Base-by-base conservation (phyloP, 1,140 invertebrate genomes). In the Dryas iulia region DNA sequence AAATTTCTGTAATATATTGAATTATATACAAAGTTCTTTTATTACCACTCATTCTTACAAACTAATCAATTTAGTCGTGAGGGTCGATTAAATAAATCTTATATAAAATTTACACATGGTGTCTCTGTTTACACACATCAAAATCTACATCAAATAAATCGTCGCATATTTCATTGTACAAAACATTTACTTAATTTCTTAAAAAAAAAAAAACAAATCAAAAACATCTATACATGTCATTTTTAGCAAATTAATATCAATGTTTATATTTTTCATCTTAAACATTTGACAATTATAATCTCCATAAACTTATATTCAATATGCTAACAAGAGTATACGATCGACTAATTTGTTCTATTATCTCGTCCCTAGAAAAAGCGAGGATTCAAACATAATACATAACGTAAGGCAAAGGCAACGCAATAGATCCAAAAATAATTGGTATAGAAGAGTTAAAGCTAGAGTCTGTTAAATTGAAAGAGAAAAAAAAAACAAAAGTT, bases 11-110 rank as follows among this genome's bases (percentile, higher is more conserved):
- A 87, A 86, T 91, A 90, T 89, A 83, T 77, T 86, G 83, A 89
- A 91, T 79, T 91, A 89, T 91, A 89, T 91, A 91, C 89, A 89
- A 82, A 82, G 81, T 89, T 85, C 68, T 56, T 68, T 78, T 85
- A 82, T 84, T 80, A 84, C 79, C 84, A 89, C 79, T 88, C 86
- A 84, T 66, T 77, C 85, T 87, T 91, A 89, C 61, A 74, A 83
- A 79, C 84, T 90, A 87, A 77, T 83, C 74, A 84, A 85, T 86
- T 78, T 83, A 80, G 85, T 90, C 82, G 89, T 87, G 86, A 87
- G 73, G 72, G 78, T 83, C 79, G 83, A 85, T 87, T 89, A 89
- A 87, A 90, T 86, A 89, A 91, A 89, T 75, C 80, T 85, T 85
- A 89, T 82, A 84, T 83, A 86, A 86, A 88, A 87, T 84, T 82